Conservation (phyloP, 30 jellyfish, hydroid and myxozoan species). For the Clytia hemisphaerica region DNA sequence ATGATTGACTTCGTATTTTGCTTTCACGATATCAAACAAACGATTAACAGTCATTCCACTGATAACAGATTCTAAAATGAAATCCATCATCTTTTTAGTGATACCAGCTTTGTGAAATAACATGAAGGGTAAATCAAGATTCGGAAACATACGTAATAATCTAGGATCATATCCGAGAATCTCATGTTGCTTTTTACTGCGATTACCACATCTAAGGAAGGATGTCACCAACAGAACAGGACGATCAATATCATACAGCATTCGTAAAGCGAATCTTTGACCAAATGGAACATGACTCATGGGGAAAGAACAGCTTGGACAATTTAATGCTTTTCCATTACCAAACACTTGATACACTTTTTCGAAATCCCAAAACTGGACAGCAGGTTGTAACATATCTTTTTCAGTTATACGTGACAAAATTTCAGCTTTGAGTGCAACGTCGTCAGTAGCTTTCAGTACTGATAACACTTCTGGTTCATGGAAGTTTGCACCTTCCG, state of each 20-base stretch:
- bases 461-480: conserved; percentile 42
- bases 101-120: conserved; percentile 89
- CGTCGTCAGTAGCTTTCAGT: conserved; percentile 23
- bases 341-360: conserved; percentile 41
- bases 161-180: conserved; percentile 96
- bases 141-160: conserved; percentile 56
- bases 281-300: conserved; percentile 60
- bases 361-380: conserved; percentile 85
- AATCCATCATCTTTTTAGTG: conserved; percentile 59
- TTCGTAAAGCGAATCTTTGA: conserved; percentile 67
- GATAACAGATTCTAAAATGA: conserved; percentile 55
- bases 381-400: conserved; percentile 71
- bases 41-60: conserved; percentile 82
- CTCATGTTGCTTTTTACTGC: conserved; percentile 61
- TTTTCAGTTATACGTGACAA: conserved; percentile 34
- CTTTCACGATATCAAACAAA: conserved; percentile 61
- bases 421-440: conserved; percentile 47
- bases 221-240: conserved; percentile 91
- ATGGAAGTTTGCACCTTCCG: conserved; percentile 31
- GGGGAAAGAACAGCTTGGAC: conserved; percentile 42
- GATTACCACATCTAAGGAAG: conserved; percentile 60
- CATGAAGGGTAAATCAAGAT: conserved; percentile 82
- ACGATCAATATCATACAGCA: conserved; percentile 71
- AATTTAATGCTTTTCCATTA: conserved; percentile 48
- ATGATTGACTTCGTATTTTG: conserved; percentile 62